phyloP scores from a whole-genome alignment of 2,888 invertebrate species.

The Zhengitettix transpicula region DNA sequence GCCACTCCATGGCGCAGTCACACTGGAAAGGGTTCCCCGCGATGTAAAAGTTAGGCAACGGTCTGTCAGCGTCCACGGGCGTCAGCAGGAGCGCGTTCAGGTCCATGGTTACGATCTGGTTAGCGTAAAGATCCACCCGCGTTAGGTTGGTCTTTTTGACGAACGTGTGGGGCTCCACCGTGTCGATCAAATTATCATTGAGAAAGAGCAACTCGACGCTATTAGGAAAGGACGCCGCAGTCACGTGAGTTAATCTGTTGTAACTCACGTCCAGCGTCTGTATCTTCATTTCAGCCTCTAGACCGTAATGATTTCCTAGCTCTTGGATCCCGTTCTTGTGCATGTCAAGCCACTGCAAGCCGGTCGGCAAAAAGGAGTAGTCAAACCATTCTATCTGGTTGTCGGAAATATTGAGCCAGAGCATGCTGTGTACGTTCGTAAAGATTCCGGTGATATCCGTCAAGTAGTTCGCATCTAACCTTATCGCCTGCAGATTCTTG shows the following conservation, averaged over 20 bases:
- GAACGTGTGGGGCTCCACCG: slow-evolving; percentile 78
- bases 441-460: slow-evolving; percentile 71
- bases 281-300: slow-evolving; percentile 53
- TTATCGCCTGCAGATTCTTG: slow-evolving; percentile 65
- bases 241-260: slow-evolving; percentile 66
- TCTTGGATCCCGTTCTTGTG: slow-evolving; percentile 72
- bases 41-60: slow-evolving; percentile 79
- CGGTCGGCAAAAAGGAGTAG: slow-evolving; percentile 65
- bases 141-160: slow-evolving; percentile 76
- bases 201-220: slow-evolving; percentile 72
- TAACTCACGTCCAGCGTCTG: slow-evolving; percentile 82
- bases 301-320: slow-evolving; percentile 54
- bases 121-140: slow-evolving; percentile 81
- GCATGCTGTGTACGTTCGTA: slow-evolving; percentile 60
- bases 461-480: slow-evolving; percentile 71
- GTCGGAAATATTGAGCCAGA: slow-evolving; percentile 84
- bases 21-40: slow-evolving; percentile 89
- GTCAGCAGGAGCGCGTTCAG: slow-evolving; percentile 71
- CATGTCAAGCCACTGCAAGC: slow-evolving; percentile 75
- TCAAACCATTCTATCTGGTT: slow-evolving; percentile 81
- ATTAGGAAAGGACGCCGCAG: slow-evolving; percentile 60
- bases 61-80: slow-evolving; percentile 56
- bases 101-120: slow-evolving; percentile 80
- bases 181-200: slow-evolving; percentile 74
- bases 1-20: slow-evolving; percentile 91